phyloP scores from a whole-genome alignment of 2,113 vertebrate genomes.

The Empidonax alnorum region DNA sequence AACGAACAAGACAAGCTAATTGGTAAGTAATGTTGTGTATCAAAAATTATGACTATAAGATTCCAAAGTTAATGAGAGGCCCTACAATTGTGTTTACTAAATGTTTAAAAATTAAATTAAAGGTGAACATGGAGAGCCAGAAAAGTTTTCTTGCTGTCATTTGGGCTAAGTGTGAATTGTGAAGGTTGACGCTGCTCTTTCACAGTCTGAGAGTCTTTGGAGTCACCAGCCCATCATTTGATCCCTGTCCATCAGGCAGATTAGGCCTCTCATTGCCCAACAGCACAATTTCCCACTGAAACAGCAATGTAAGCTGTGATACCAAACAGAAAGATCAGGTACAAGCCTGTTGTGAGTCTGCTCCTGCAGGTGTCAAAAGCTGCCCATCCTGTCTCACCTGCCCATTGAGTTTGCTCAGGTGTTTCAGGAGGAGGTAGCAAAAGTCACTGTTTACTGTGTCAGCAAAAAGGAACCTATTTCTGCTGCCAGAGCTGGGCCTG shows the following conservation, averaged over 20 bases:
- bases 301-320: not conserved
- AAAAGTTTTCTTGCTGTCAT: conserved; percentile 45
- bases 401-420: not conserved
- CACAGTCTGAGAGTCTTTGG: not conserved
- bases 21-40: conserved; percentile 99
- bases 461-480: not conserved
- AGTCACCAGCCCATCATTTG: not conserved
- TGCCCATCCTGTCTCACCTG: not conserved
- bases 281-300: not conserved
- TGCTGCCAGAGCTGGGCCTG: not conserved
- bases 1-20: conserved; percentile 96
- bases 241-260: not conserved
- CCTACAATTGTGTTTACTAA: conserved; percentile 90
- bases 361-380: not conserved
- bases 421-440: not conserved
- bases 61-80: conserved; percentile 93
- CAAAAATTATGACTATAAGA: conserved; percentile 94
- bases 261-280: not conserved
- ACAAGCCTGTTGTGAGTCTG: not conserved
- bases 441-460: not conserved
- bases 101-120: conserved; percentile 87
- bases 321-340: not conserved
- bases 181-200: not conserved
- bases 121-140: conserved; percentile 72
- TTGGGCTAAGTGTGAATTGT: not conserved